These are phyloP conservation scores for Dendropsophus ebraccatus DNA, from an alignment of 2,113 vertebrate species.

Conservation along the genomic window DNA sequence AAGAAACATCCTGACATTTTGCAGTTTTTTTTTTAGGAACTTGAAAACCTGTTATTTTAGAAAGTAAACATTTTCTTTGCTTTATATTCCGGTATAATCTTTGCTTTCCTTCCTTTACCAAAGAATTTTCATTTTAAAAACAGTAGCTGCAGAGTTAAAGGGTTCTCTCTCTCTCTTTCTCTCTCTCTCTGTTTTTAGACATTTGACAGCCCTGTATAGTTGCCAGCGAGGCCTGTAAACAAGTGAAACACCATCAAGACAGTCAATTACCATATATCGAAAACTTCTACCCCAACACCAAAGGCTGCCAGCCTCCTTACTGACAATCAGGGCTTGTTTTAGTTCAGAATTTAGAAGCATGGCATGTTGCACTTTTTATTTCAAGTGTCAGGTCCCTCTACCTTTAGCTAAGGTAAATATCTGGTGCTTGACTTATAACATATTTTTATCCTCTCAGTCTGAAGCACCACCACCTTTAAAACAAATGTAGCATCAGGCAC, in stretches of 20 bases:
- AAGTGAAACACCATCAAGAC: constrained; percentile 51
- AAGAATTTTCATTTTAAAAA: constrained; percentile 18
- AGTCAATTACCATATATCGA: constrained; percentile 26
- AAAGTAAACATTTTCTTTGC: neutral
- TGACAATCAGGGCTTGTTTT: constrained; percentile 37
- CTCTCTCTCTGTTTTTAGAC: constrained; percentile 48
- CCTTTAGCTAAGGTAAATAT: constrained; percentile 33
- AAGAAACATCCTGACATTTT: constrained; percentile 4
- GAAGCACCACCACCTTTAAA: neutral
- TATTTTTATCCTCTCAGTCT: neutral
- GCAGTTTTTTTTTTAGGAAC: neutral
- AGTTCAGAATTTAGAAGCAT: constrained; percentile 29
- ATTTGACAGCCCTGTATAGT: constrained; percentile 53
- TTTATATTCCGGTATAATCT: neutral
- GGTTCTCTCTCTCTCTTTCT: neutral
- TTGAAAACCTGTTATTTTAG: neutral
- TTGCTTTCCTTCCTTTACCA: neutral
- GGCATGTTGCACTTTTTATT: constrained; percentile 43
- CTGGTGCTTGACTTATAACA: neutral
- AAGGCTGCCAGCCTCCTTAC: constrained; percentile 41
- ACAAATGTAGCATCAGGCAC: too few species aligned
- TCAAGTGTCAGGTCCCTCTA: constrained; percentile 27
- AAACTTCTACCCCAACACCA: constrained; percentile 24
- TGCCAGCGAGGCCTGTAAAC: neutral
- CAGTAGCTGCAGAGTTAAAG: constrained; percentile 36